These are phyloP conservation scores for Bombus polaris DNA, from an alignment of 1,140 invertebrate species.

Conservation along the genomic window DNA sequence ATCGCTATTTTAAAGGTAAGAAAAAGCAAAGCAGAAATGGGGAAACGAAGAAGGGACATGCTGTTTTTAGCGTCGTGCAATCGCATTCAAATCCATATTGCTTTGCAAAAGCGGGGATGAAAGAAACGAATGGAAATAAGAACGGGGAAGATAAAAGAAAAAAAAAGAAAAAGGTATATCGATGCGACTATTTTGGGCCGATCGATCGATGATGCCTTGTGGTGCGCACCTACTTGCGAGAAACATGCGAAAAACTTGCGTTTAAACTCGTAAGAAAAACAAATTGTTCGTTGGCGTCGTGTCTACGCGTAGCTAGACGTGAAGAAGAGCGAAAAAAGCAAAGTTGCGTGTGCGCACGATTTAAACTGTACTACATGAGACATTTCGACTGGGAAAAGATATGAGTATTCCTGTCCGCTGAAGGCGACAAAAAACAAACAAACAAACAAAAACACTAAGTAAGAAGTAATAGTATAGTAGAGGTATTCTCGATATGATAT, in stretches of 20 bases:
- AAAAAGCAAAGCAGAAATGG: background rate
- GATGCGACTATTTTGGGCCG: slow-evolving; percentile 33
- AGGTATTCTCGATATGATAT: slow-evolving; percentile 78
- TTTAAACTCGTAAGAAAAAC: slow-evolving; percentile 63
- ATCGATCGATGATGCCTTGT: slow-evolving; percentile 66
- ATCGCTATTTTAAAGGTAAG: slow-evolving; percentile 56
- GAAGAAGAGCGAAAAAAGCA: background rate
- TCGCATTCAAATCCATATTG: slow-evolving; percentile 40
- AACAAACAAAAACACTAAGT: slow-evolving; percentile 63
- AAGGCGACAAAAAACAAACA: slow-evolving; percentile 56
- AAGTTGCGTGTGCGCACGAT: background rate
- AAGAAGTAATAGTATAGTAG: slow-evolving; percentile 76
- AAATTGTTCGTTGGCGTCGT: slow-evolving; percentile 10
- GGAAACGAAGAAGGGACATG: slow-evolving; percentile 16
- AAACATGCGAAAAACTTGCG: slow-evolving; percentile 48
- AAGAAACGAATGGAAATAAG: background rate
- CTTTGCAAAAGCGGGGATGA: background rate
- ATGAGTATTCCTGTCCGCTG: slow-evolving; percentile 78
- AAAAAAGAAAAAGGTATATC: slow-evolving; percentile 40
- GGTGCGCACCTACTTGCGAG: slow-evolving; percentile 59
- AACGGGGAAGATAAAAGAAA: background rate
- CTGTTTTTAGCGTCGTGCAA: slow-evolving; percentile 59
- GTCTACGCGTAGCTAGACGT: slow-evolving; percentile 46
- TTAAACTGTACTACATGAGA: slow-evolving; percentile 70
- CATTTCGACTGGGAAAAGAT: slow-evolving; percentile 72